Evolutionary conservation across 2,113 vertebrate genomes (phyloP).

Genomic region (Ptilorrhoa leucosticta): DNA sequence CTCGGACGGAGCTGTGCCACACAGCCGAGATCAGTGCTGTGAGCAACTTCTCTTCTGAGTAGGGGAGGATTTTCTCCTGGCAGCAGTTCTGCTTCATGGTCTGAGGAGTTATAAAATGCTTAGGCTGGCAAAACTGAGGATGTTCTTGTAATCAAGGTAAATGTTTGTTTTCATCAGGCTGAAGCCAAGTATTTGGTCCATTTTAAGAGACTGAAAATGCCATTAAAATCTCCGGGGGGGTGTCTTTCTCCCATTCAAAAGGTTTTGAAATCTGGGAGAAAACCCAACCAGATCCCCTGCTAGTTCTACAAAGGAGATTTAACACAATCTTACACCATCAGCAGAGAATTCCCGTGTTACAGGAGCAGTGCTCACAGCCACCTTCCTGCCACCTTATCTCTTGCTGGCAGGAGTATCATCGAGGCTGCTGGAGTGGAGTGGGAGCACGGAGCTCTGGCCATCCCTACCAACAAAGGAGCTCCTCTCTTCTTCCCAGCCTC

Average conservation of each 20-base stretch:
- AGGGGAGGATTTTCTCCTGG: neutral
- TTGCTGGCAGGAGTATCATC: neutral
- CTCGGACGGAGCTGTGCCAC: accelerated
- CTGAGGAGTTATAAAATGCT: neutral
- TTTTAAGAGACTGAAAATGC: neutral
- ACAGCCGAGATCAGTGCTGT: accelerated
- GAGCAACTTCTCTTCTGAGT: neutral
- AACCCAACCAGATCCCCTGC: neutral
- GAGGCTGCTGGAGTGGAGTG: accelerated
- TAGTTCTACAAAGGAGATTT: neutral
- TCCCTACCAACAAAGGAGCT: neutral
- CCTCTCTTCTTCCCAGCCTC: neutral
- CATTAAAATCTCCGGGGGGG: neutral
- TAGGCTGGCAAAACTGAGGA: neutral
- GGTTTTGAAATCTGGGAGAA: neutral
- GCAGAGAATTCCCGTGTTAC: neutral
- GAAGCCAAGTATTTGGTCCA: neutral
- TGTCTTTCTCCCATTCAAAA: neutral
- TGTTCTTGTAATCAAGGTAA: neutral
- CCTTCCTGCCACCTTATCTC: neutral
- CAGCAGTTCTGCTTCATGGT: neutral
- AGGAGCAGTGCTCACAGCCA: neutral
- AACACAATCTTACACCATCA: neutral
- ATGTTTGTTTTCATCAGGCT: neutral
- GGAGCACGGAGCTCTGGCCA: neutral